Evolutionary conservation across 2,797 vertebrate species (phyloP), one percentile per base, ranked within the genome.

Genomic region (Coilia nasus): DNA sequence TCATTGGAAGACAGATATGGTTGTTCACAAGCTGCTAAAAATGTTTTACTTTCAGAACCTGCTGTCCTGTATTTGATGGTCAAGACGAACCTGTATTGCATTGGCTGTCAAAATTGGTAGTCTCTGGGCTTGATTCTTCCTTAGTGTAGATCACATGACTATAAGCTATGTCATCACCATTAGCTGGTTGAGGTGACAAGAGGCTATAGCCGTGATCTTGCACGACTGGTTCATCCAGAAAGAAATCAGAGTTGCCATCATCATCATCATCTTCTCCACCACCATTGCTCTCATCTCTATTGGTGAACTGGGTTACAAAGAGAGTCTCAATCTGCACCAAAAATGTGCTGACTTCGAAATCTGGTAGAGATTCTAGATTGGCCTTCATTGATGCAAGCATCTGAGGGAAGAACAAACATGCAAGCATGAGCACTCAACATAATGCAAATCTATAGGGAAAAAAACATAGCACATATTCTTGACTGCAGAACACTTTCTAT

Each of bases 301-400:
- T 91, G 84, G 95, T 94, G 86, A 97, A 98, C 1, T 94, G 93
- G 25, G 96, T 95, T 80, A 95, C 92, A 90, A 99, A 99, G 80
- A 98, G 92, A 46, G 95, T 94, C 92, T 99, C 97, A 87, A 99
- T 95, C 89, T 97, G 96, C 78, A 93, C 94, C 90, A 99, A 94
- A 92, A 98, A 97, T 84, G 96, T 92, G 85, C 97, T 95, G 87
- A 96, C 92, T 87, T 96, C 96, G 71, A 94, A 93, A 82, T 96
- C 97, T 71, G 95, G 94, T 85, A 97, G 93, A 80, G 93, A 95
- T 90, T 95, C 94, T 91, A 99, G 90, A 90, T 97, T 96, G 91
- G 94, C 96, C 90, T 95, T 96, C 91, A 99, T 91, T 89, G 97
- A 98, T 4, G 96, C 96, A 94, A 99, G 92, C 93, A 99, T 97